Conservation (phyloP, 2,888 invertebrate species). For the Lycia hirtaria region DNA sequence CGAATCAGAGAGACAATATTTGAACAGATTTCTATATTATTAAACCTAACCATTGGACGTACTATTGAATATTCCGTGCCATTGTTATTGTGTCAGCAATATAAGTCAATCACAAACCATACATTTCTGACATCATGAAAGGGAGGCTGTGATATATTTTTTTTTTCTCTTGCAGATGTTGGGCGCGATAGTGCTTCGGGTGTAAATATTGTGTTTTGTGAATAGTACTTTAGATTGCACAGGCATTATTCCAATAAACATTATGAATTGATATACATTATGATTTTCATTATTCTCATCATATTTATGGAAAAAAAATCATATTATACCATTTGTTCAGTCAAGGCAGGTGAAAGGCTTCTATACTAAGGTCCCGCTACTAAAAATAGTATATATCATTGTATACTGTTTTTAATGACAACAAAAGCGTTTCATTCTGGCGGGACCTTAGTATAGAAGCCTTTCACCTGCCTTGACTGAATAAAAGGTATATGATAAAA, state of each 20-base stretch:
- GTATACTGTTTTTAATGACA: too few species aligned
- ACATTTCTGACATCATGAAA: slow-evolving; percentile 58
- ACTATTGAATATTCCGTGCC: too few species aligned
- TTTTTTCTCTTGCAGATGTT: slow-evolving; percentile 77
- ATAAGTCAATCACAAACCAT: slow-evolving; percentile 17
- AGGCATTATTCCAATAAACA: slow-evolving; percentile 73
- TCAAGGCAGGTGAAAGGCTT: too few species aligned
- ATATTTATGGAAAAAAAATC: background rate
- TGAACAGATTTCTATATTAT: slow-evolving; percentile 14
- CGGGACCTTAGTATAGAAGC: too few species aligned
- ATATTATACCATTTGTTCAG: too few species aligned
- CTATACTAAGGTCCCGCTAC: too few species aligned
- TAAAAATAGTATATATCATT: too few species aligned
- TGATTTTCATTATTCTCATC: slow-evolving; percentile 1
- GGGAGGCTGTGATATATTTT: slow-evolving; percentile 71
- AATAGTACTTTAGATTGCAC: slow-evolving; percentile 70
- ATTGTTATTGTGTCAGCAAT: too few species aligned
- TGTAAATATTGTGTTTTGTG: slow-evolving; percentile 76
- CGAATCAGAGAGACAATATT: background rate
- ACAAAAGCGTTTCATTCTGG: too few species aligned
- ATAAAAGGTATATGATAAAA: too few species aligned
- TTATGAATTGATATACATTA: slow-evolving; percentile 40
- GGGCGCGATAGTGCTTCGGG: slow-evolving; percentile 59
- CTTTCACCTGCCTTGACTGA: too few species aligned
- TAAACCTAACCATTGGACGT: too few species aligned